Percentiles rank a stretch among this genome's conserved stretches.
Conservation (phyloP, 2,113 vertebrate genomes). For the Bos javanicus region DNA sequence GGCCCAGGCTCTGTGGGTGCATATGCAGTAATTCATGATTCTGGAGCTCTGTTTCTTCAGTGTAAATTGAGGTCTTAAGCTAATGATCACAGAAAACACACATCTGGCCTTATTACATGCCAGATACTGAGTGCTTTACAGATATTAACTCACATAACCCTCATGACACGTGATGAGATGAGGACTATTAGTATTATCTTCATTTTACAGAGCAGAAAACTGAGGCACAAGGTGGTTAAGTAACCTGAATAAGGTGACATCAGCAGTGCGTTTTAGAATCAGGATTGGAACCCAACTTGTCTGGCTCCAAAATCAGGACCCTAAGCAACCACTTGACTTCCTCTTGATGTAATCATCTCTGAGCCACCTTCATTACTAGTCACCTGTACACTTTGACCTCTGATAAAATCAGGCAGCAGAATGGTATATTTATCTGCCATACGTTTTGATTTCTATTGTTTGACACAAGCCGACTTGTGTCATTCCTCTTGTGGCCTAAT, state of each 20-base stretch:
- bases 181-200: neutral
- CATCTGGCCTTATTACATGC: neutral
- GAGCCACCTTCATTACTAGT: neutral
- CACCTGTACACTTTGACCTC: neutral
- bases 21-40: neutral
- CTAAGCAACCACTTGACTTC: neutral
- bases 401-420: constrained; percentile 7
- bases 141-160: neutral
- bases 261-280: neutral
- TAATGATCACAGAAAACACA: neutral
- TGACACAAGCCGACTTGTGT: neutral
- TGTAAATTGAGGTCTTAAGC: neutral
- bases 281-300: neutral
- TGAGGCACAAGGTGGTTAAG: neutral
- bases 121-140: neutral
- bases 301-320: neutral
- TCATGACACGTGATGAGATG: neutral
- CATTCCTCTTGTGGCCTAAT: constrained; percentile 39
- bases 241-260: neutral
- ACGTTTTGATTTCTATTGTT: constrained; percentile 28
- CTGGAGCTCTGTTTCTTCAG: neutral
- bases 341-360: neutral
- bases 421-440: neutral
- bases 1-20: neutral
- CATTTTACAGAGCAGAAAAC: constrained; percentile 33